Base-by-base conservation (phyloP, 2,797 vertebrate genomes). In the Aulostomus chinensis region DNA sequence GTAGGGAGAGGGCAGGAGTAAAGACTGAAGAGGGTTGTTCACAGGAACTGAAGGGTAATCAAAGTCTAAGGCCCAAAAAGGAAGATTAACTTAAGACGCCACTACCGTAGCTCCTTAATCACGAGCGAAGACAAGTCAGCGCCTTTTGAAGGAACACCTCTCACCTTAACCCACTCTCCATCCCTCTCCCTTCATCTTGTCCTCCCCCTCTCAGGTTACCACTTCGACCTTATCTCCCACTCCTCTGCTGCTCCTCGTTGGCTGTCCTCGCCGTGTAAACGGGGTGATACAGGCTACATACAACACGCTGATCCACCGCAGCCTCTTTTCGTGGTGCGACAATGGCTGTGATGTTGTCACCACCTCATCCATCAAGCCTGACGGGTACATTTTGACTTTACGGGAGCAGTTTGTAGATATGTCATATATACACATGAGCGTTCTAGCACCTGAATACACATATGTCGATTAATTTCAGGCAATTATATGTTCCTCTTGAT, bases 401-500 rank as follows among this genome's bases (percentile, higher is more conserved):
- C n/a, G 6, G 9, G 4, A 51, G 53, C 59, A 58, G 25, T 21
- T 42, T 41, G 8, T 28, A 39, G 28, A 46, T n/a, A n/a, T n/a
- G n/a, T n/a, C n/a, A n/a, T n/a, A n/a, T n/a, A n/a, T n/a, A n/a
- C n/a, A n/a, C n/a, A n/a, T n/a, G n/a, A n/a, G n/a, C n/a, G n/a
- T 26, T 47, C 12, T 55, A 33, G 54, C 49, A 43, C 26, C 45
- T 14, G 37, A 26, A 55, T 12, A 31, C 12, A 32, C 30, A 32
- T 13, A n/a, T n/a, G n/a, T n/a, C n/a, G n/a, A 73, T 60, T 53
- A 41, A 58, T 64, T 38, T 49, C 21, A 38, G 57, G 29, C 68
- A 75, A 78, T 78, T 74, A 80, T 39, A 22, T 50, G 61, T 84
- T 88, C 77, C 85, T 59, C 73, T 70, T 81, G 71, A 81, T 86